A percentile compares a stretch with the other conserved stretches of the same genome.
Conservation (phyloP, 2,888 invertebrate genomes). For the Anodontia alba region DNA sequence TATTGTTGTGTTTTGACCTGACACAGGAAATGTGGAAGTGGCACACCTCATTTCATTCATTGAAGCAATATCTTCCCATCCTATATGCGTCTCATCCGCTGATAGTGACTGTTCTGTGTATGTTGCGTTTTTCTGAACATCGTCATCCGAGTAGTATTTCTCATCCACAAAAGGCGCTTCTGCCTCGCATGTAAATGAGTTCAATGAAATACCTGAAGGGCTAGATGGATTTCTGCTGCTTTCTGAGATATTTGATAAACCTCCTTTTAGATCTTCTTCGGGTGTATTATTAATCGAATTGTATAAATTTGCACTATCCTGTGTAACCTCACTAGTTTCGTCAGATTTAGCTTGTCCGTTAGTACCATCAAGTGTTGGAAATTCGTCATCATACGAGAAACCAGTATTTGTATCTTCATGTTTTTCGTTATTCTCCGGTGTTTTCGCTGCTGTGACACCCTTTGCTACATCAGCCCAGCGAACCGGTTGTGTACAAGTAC, state of each 20-base stretch:
- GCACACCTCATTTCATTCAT: not conserved
- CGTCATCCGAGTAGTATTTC: constrained; percentile 1
- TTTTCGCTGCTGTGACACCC: constrained; percentile 5
- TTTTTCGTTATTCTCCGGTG: not conserved
- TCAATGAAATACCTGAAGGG: not conserved
- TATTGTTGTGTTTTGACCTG: not conserved
- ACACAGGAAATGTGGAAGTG: not conserved
- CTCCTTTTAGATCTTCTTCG: not conserved
- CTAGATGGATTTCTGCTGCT: not conserved
- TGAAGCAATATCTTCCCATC: not conserved
- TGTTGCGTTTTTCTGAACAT: not conserved
- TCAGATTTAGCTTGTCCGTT: not conserved
- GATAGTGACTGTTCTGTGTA: not conserved
- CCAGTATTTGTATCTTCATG: not conserved
- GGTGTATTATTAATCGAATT: not conserved
- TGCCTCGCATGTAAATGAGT: not conserved
- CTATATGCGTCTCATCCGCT: not conserved
- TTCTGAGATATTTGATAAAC: not conserved
- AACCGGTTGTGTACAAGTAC: not conserved
- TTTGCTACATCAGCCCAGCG: constrained; percentile 65
- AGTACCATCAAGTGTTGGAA: constrained; percentile 37
- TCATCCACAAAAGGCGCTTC: not conserved
- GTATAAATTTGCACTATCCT: too few species aligned
- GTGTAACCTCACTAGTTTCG: not conserved
- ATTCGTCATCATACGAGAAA: constrained; percentile 32